These are phyloP conservation scores for Pammene fasciana DNA, from an alignment of 2,888 invertebrate genomes.

Conservation along the genomic window DNA sequence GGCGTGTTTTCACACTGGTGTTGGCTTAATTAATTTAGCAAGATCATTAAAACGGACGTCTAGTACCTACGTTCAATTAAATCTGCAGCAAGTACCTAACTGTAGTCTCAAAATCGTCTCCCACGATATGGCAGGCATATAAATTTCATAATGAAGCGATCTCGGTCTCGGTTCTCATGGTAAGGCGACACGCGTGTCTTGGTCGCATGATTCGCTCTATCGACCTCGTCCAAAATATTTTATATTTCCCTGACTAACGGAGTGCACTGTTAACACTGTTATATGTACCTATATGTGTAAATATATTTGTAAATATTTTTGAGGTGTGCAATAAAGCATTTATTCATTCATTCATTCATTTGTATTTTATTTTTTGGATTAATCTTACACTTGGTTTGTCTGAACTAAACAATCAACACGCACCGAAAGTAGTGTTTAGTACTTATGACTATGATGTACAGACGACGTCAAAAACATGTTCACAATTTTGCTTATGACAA, in stretches of 20 bases:
- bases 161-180: conserved; percentile 60
- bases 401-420: too few relatives aligned
- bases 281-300: too few relatives aligned
- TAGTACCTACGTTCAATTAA: conserved; percentile 14
- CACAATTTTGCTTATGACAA: too few relatives aligned
- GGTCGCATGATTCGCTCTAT: conserved; percentile 54
- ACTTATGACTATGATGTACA: too few relatives aligned
- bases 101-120: conserved; percentile 46
- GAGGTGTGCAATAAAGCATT: too few relatives aligned
- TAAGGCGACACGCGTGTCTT: conserved; percentile 56
- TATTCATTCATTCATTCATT: too few relatives aligned
- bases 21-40: conserved; percentile 16
- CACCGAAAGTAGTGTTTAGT: too few relatives aligned
- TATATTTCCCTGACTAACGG: background rate
- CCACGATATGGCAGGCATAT: conserved; percentile 51
- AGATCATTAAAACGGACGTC: conserved; percentile 25
- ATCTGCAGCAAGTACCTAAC: conserved; percentile 22
- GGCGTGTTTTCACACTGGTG: conserved; percentile 9
- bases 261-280: too few relatives aligned
- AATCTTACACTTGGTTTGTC: too few relatives aligned
- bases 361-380: too few relatives aligned
- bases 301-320: too few relatives aligned
- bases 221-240: conserved; percentile 41
- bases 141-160: conserved; percentile 51
- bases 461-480: too few relatives aligned